These are phyloP conservation scores for Catagonus wagneri DNA, from an alignment of 2,113 vertebrate species.

Conservation along the genomic window DNA sequence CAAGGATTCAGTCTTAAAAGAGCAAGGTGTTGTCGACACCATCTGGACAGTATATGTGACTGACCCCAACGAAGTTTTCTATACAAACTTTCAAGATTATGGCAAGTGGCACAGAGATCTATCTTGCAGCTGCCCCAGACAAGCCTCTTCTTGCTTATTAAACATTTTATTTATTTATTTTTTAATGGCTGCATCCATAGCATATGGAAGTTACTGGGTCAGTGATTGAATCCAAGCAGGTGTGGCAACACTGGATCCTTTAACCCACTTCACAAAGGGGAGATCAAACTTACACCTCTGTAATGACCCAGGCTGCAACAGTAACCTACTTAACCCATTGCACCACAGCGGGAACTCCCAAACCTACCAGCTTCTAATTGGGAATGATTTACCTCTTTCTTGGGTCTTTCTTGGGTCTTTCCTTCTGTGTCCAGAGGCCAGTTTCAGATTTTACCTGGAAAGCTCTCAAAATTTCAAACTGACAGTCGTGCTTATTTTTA, in stretches of 20 bases:
- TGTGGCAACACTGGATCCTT: too few species aligned
- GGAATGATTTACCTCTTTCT: not conserved
- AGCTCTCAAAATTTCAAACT: not conserved
- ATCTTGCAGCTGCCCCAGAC: not conserved
- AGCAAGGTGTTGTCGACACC: not conserved
- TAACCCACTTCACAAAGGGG: too few species aligned
- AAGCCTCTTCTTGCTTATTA: not conserved
- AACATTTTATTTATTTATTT: not conserved
- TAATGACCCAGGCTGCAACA: too few species aligned
- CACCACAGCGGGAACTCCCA: too few species aligned
- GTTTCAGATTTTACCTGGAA: not conserved
- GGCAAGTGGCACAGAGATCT: not conserved
- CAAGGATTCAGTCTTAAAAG: not conserved
- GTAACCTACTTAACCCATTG: too few species aligned
- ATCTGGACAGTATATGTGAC: not conserved
- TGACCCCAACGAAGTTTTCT: not conserved
- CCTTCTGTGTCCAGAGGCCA: not conserved
- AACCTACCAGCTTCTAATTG: not conserved
- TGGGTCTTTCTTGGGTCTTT: not conserved
- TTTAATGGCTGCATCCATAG: too few species aligned
- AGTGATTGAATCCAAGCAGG: too few species aligned
- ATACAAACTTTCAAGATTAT: not conserved
- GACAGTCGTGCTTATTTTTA: not conserved
- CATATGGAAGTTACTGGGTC: too few species aligned
- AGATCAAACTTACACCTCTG: too few species aligned